These are phyloP conservation scores for Acrobeloides nanus DNA, from an alignment of 2,888 invertebrate genomes.

Conservation along the genomic window DNA sequence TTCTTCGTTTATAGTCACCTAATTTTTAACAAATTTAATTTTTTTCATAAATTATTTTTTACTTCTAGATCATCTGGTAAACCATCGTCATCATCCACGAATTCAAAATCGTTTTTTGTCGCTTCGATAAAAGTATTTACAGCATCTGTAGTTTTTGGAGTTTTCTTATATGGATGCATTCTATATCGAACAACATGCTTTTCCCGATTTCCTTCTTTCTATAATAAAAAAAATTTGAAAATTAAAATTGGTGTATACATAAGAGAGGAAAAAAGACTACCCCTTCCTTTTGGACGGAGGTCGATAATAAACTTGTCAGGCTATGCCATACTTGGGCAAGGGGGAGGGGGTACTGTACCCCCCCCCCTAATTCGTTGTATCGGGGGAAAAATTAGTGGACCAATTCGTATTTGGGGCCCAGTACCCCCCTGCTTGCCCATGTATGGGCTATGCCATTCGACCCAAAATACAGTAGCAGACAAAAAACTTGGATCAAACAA, in stretches of 20 bases:
- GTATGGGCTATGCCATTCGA: no score
- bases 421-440: no score
- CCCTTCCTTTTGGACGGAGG: no score
- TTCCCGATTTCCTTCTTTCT: conserved; percentile 35
- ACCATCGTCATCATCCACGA: conserved; percentile 19
- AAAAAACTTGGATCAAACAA: no score
- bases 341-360: no score
- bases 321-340: no score
- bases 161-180: conserved; percentile 33
- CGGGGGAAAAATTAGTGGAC: no score
- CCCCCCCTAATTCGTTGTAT: no score
- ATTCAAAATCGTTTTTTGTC: conserved; percentile 18
- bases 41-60: conserved; percentile 29
- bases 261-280: no score
- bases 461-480: no score
- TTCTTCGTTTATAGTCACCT: conserved; percentile 6
- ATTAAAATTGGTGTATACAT: background rate
- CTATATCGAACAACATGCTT: conserved; percentile 40
- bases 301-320: no score
- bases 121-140: conserved; percentile 21
- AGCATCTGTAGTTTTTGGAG: conserved; percentile 12
- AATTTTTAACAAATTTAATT: conserved; percentile 16
- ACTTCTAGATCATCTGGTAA: conserved; percentile 35
- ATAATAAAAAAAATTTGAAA: conserved; percentile 10
- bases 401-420: no score